A percentile compares a stretch with the other conserved stretches of the same genome.
These are phyloP conservation scores for Zapus hudsonius DNA, from an alignment of 2,113 vertebrate genomes.

Conservation along the genomic window DNA sequence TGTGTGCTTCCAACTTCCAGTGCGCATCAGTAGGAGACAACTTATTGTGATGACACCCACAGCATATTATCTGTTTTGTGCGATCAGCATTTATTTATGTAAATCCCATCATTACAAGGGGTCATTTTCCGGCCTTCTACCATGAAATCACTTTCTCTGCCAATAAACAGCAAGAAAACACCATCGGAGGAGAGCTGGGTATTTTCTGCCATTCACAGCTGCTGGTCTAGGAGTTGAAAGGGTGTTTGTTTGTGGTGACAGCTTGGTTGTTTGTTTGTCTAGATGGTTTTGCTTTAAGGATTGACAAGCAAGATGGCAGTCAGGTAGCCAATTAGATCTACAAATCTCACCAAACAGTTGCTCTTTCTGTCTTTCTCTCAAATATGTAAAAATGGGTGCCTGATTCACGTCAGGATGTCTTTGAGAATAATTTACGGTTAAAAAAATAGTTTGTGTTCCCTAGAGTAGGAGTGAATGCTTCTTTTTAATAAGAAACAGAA, in stretches of 20 bases:
- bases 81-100: conserved; percentile 99
- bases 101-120: conserved; percentile 95
- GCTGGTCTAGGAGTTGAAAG: conserved; percentile 76
- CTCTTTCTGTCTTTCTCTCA: conserved; percentile 3
- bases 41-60: conserved; percentile 91
- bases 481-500: conserved; percentile 85
- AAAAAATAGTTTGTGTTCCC: conserved; percentile 82
- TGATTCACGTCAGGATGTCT: conserved; percentile 76
- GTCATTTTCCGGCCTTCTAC: conserved; percentile 96
- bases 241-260: conserved; percentile 36
- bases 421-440: conserved; percentile 84
- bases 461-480: conserved; percentile 82
- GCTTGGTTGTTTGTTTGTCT: conserved; percentile 73
- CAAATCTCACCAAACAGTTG: conserved; percentile 76
- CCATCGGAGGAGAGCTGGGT: conserved; percentile 76
- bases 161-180: conserved; percentile 86
- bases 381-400: conserved; percentile 60
- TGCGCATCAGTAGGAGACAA: conserved; percentile 97
- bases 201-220: conserved; percentile 82
- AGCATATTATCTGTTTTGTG: conserved; percentile 92
- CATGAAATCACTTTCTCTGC: conserved; percentile 93
- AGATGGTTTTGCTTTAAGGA: conserved; percentile 77
- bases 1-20: conserved; percentile 90
- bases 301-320: conserved; percentile 82
- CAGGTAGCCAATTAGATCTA: conserved; percentile 76